phyloP scores from a whole-genome alignment of 2,797 vertebrate species.

The Eospalax fontanierii region DNA sequence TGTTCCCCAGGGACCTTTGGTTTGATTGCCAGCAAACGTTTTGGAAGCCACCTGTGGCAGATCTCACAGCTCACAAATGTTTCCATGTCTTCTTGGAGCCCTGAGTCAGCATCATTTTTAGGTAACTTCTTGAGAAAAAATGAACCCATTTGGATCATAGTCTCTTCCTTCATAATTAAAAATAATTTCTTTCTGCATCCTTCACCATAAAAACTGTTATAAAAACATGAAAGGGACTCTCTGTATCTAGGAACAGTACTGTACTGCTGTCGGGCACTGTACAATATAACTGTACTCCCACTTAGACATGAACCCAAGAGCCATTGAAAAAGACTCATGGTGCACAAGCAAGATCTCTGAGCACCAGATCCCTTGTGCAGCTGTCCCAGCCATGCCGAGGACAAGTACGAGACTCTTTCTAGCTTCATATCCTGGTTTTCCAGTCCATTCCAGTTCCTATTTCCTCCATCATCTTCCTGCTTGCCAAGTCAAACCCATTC shows the following conservation, averaged over 20 bases:
- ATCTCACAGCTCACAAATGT: neutral
- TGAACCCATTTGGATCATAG: neutral
- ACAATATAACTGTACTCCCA: neutral
- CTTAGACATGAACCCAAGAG: rapidly evolving
- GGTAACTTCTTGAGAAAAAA: neutral
- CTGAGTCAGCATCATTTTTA: neutral
- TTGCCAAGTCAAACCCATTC: neutral
- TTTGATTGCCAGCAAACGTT: neutral
- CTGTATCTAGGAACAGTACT: neutral
- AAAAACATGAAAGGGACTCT: neutral
- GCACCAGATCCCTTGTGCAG: neutral
- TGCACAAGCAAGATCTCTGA: neutral
- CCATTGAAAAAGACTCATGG: rapidly evolving
- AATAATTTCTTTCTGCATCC: neutral
- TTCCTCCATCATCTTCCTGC: neutral
- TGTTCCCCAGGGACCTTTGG: neutral
- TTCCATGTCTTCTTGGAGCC: neutral
- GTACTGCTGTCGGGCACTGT: rapidly evolving
- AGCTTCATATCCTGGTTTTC: rapidly evolving
- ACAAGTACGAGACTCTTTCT: neutral
- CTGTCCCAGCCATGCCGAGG: neutral
- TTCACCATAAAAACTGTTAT: neutral
- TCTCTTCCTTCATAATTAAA: neutral
- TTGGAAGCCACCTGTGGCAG: neutral
- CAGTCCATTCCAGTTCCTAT: neutral